Evolutionary conservation across 2,888 invertebrate genomes (phyloP), one percentile per base, ranked within the genome.

Genomic region (Clunio marinus): DNA sequence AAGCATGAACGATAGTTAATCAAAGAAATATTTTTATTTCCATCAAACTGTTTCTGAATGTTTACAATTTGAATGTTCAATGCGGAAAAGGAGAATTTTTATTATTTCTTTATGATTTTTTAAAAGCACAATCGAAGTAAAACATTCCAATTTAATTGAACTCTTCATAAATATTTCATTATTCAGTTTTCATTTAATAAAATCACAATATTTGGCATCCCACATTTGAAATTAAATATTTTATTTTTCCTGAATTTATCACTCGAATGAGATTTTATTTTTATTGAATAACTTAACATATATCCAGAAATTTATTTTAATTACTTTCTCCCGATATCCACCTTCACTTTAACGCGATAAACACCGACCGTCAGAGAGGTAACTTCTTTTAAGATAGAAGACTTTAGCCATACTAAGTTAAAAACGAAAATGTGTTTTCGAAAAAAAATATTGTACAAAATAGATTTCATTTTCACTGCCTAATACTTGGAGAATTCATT

Each of bases 361-460:
- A 2, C 51, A 51, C 51, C 17, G 8, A 51, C 20, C 51, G n/a
- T n/a, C n/a, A n/a, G n/a, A n/a, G n/a, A n/a, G 22, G 13, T 15
- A 45, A 46, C 63, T 63, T 63, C 63, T 63, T 63, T 17, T 37
- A 13, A 25, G 45, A 25, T 27, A 25, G 63, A 63, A 63, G 28
- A 28, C 46, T 63, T 63, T 46, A 17, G 63, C 45, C 46, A 63
- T 15, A 63, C 63, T 63, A 46, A 63, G 46, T 63, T 63, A 46
- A 63, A 63, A 63, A 35, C 27, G 63, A 24, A 45, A 63, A 62
- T 20, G 27, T 7, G 25, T 37, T 25, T 63, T 46, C 27, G 25
- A 46, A 45, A 27, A 63, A 63, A 17, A 45, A n/a, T n/a, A n/a
- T n/a, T n/a, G n/a, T n/a, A n/a, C n/a, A n/a, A 63, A 37, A 37